Base-by-base conservation (phyloP, 2,113 vertebrate genomes). In the Marmota flaviventris region DNA sequence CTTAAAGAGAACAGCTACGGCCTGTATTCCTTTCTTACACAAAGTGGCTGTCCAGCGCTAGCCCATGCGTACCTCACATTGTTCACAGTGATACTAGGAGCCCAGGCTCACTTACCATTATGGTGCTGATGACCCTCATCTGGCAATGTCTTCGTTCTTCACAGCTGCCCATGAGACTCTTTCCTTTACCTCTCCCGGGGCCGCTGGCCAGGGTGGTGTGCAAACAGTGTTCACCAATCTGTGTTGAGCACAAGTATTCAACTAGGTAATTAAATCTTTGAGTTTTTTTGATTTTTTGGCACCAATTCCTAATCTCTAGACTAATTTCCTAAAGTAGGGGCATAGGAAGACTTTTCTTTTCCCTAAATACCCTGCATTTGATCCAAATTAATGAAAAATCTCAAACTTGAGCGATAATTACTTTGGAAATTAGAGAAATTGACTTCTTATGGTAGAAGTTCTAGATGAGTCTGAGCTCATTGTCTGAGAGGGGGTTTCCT, bases 391-490 rank as follows among this genome's bases (percentile, higher is more conserved):
- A 77, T 85, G 42, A 9, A 20, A 81, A 10, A 89, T 89, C 17
- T 70, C 83, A 89, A 7, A 63, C 69, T 77, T 89, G 5, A 63
- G 8, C 20, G 53, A 61, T 45, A n/a, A 77, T 65, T 39, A 77
- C 72, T 84, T 39, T 16, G 39, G 51, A 93, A 53, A 56, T 53
- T 69, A 78, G 90, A 92, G 84, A 86, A 48, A 70, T 39, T 34
- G 18, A 34, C 77, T 94, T 82, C 48, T 39, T 48, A 42, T 4
- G 22, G 37, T 51, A 34, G 9, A 16, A 63, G 34, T 84, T 77
- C 77, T 37, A 61, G 29, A 16, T 14, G 27, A 20, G 7, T 73
- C 79, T 58, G 25, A 12, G 17, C 32, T 5, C 45, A 8, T 39
- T 76, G 32, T 82, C 77, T 16, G 53, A 83, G 51, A 48, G 58